Evolutionary conservation across 2,888 invertebrate genomes (phyloP).

Genomic region (Lepidochrysops patricia): DNA sequence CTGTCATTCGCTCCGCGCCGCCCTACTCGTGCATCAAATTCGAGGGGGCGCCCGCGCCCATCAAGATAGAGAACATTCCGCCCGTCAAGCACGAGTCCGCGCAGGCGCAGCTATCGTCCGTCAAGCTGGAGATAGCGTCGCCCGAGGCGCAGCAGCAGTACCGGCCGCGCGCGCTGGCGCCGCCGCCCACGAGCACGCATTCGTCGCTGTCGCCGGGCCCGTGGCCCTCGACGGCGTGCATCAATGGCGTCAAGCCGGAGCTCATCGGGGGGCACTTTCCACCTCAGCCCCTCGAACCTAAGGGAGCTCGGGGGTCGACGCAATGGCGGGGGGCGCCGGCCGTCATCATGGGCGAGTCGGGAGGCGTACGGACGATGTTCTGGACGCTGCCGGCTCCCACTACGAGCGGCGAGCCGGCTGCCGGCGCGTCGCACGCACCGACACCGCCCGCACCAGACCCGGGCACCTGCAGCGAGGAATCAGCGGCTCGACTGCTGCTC

Average conservation of each 20-base stretch:
- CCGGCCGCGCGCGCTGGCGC: conserved; percentile 52
- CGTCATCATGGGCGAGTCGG: conserved; percentile 94
- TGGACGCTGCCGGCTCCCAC: conserved; percentile 77
- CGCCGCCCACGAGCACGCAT: conserved; percentile 62
- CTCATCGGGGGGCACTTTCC: conserved; percentile 79
- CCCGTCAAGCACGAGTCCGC: conserved; percentile 46
- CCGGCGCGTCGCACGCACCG: conserved; percentile 70
- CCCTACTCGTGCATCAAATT: conserved; percentile 76
- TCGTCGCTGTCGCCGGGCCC: conserved; percentile 50
- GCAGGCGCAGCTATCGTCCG: conserved; percentile 55
- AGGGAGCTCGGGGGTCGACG: conserved; percentile 52
- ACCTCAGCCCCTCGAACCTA: conserved; percentile 58
- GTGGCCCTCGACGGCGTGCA: conserved; percentile 78
- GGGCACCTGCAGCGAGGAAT: conserved; percentile 73
- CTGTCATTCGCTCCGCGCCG: conserved; percentile 74
- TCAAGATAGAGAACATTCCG: conserved; percentile 48
- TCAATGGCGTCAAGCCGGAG: conserved; percentile 88
- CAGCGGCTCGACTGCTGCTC: conserved; percentile 80
- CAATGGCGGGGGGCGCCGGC: conserved; percentile 83
- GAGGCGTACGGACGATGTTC: conserved; percentile 85
- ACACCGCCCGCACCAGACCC: conserved; percentile 72
- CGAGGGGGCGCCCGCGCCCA: conserved; percentile 56
- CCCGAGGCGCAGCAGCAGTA: conserved; percentile 49
- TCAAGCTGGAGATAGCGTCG: conserved; percentile 54
- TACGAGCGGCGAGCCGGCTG: conserved; percentile 66